Conservation (phyloP, 2,797 vertebrate genomes). For the Psittacula echo region DNA sequence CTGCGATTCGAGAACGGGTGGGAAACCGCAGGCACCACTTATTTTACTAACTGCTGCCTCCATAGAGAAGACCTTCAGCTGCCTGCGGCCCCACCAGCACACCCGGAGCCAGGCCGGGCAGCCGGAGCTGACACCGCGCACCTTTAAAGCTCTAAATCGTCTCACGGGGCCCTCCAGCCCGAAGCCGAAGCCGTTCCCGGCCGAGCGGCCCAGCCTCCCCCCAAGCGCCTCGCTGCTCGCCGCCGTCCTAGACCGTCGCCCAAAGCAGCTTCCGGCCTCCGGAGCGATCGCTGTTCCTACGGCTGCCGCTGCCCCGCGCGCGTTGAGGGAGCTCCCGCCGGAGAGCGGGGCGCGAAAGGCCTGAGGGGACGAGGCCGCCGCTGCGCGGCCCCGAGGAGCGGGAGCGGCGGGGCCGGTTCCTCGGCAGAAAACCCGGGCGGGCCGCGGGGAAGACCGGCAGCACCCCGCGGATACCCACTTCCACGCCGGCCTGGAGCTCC, state of each 20-base stretch:
- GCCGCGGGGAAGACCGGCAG: too few species aligned
- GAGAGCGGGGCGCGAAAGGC: too few species aligned
- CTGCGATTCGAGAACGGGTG: neutral
- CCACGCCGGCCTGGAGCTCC: neutral
- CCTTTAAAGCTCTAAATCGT: neutral
- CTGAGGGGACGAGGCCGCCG: neutral
- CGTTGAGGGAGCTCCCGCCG: neutral
- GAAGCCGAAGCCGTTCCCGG: rapidly evolving
- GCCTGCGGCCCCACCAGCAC: neutral
- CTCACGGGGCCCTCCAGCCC: rapidly evolving
- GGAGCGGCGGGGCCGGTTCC: neutral
- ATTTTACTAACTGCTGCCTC: rapidly evolving
- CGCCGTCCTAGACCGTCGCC: neutral
- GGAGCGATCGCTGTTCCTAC: neutral
- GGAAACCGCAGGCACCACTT: neutral
- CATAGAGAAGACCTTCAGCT: too few species aligned
- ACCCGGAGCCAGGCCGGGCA: neutral
- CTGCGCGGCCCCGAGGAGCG: neutral
- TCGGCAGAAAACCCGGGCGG: neutral
- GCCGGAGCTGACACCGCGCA: rapidly evolving
- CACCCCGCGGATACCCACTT: neutral
- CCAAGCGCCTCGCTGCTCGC: neutral
- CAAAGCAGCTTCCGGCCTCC: neutral
- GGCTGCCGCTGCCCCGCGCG: neutral
- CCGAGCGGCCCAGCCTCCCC: too few species aligned